phyloP scores from a whole-genome alignment of 2,888 invertebrate species.

The Taphrorychus bicolor region DNA sequence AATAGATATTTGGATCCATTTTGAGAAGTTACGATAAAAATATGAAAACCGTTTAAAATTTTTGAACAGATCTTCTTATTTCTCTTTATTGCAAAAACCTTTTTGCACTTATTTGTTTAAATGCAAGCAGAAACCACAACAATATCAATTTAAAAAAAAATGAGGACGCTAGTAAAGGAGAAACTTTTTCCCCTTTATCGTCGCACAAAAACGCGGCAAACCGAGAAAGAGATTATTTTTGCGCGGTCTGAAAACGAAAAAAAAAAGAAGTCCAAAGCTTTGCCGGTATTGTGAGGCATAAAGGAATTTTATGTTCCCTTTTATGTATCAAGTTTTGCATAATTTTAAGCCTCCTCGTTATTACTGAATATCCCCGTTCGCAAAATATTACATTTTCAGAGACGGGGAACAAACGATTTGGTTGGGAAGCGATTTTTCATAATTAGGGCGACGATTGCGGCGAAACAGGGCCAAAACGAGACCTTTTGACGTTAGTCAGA shows the following conservation, averaged over 20 bases:
- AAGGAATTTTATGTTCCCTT: constrained; percentile 22
- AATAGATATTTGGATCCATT: too few species aligned
- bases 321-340: constrained; percentile 21
- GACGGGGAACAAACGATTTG: not conserved
- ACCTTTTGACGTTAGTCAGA: not conserved
- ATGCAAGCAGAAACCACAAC: too few species aligned
- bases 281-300: constrained; percentile 17
- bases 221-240: constrained; percentile 33
- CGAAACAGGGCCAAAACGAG: not conserved
- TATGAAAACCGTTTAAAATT: too few species aligned
- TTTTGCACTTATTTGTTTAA: too few species aligned
- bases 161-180: not conserved
- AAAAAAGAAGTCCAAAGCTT: constrained; percentile 23
- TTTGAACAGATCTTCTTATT: too few species aligned
- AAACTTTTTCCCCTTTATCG: not conserved
- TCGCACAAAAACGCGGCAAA: constrained; percentile 18
- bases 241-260: constrained; percentile 20
- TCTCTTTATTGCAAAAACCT: too few species aligned
- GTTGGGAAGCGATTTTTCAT: not conserved
- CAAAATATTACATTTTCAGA: not conserved
- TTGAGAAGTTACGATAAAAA: too few species aligned
- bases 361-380: constrained; percentile 3
- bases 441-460: not conserved
- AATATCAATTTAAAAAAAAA: not conserved
- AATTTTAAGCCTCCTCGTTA: constrained; percentile 9